These are phyloP conservation scores for Sapajus apella DNA, from an alignment of 2,113 vertebrate genomes.

Conservation along the genomic window DNA sequence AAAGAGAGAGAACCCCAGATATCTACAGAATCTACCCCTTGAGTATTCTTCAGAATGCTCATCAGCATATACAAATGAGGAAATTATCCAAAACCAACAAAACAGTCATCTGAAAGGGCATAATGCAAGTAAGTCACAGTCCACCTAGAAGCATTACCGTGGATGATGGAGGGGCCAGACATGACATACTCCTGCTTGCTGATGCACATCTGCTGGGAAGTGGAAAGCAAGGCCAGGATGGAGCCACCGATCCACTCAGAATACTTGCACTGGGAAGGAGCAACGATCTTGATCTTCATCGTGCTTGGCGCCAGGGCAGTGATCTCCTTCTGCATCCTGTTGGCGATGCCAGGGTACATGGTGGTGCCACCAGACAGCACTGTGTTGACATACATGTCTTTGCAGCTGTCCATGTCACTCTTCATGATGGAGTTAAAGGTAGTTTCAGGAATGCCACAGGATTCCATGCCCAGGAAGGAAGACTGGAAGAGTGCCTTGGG, in stretches of 20 bases:
- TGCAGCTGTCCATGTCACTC: too few species aligned
- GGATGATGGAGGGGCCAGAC: slow-evolving; percentile 95
- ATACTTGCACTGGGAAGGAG: slow-evolving; percentile 98
- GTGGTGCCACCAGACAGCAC: too few species aligned
- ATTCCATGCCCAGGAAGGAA: too few species aligned
- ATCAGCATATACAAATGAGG: not conserved
- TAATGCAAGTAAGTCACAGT: too few species aligned
- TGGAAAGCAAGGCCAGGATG: slow-evolving; percentile 99
- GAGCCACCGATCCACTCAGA: slow-evolving; percentile 99
- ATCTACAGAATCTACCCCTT: not conserved
- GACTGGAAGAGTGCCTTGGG: too few species aligned
- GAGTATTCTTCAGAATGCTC: not conserved
- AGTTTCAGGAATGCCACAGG: too few species aligned
- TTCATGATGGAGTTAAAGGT: too few species aligned
- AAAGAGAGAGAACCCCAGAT: not conserved
- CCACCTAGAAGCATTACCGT: too few species aligned
- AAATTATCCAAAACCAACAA: not conserved
- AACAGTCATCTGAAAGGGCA: not conserved
- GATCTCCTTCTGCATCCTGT: too few species aligned
- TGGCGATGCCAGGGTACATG: too few species aligned
- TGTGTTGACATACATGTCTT: too few species aligned
- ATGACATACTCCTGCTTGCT: slow-evolving; percentile 99
- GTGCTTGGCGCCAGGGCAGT: too few species aligned
- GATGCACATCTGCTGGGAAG: slow-evolving; percentile 99
- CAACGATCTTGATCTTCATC: slow-evolving; percentile 90